These are phyloP conservation scores for Drosophila fuyamai DNA, from an alignment of 1,140 invertebrate species.

Conservation along the genomic window DNA sequence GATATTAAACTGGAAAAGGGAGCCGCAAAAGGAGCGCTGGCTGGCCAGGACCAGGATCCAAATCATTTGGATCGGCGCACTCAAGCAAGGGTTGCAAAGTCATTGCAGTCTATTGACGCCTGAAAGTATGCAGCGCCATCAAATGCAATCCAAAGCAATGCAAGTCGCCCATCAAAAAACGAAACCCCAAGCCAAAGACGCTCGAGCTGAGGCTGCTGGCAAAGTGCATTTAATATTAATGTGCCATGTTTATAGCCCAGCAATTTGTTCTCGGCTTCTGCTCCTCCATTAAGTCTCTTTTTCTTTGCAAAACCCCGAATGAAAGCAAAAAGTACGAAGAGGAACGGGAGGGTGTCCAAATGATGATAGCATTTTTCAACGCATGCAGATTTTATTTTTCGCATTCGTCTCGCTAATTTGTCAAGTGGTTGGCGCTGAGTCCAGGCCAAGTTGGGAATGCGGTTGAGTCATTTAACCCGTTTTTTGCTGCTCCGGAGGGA, in stretches of 20 bases:
- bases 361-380: conserved; percentile 71
- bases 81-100: conserved; percentile 53
- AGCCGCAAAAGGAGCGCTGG: background rate
- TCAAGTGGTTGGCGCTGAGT: conserved; percentile 45
- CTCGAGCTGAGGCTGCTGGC: conserved; percentile 32
- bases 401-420: conserved; percentile 59
- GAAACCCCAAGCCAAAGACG: conserved; percentile 6
- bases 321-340: conserved; percentile 11
- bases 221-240: conserved; percentile 81
- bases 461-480: conserved; percentile 54
- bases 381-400: conserved; percentile 66
- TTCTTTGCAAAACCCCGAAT: conserved; percentile 27
- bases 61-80: conserved; percentile 63
- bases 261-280: conserved; percentile 65
- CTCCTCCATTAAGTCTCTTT: conserved; percentile 24
- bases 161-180: conserved; percentile 14
- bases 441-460: conserved; percentile 17
- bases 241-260: conserved; percentile 70
- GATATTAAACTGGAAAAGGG: background rate
- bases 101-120: conserved; percentile 79
- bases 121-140: conserved; percentile 71
- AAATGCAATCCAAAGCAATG: conserved; percentile 33
- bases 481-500: conserved; percentile 19
- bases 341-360: conserved; percentile 21
- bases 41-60: conserved; percentile 14